phyloP scores from a whole-genome alignment of 2,888 invertebrate species.

The Hyles lineata region DNA sequence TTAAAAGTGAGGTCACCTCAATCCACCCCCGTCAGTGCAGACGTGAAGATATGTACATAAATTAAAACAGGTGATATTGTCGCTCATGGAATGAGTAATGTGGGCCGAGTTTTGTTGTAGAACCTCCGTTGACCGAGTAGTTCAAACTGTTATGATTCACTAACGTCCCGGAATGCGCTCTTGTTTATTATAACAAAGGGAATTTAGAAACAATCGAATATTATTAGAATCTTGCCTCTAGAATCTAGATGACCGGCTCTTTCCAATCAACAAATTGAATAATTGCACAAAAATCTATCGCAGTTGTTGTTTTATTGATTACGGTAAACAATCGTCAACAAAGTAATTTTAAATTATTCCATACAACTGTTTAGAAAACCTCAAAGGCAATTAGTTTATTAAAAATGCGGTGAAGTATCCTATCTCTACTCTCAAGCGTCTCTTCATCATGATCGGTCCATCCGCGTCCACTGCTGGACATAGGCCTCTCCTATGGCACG shows the following conservation, averaged over 20 bases:
- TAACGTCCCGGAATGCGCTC: neutral
- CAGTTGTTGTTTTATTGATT: too few species aligned
- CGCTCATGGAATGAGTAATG: constrained; percentile 15
- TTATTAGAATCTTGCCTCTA: neutral
- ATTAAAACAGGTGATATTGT: constrained; percentile 18
- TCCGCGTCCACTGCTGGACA: too few species aligned
- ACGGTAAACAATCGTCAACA: too few species aligned
- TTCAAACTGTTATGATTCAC: constrained; percentile 12
- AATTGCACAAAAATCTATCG: too few species aligned
- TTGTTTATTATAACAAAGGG: constrained; percentile 11
- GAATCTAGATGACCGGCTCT: neutral
- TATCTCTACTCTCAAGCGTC: too few species aligned
- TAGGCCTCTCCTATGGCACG: too few species aligned
- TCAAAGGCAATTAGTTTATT: too few species aligned
- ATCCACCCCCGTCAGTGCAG: constrained; percentile 5
- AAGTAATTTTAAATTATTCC: too few species aligned
- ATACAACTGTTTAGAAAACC: too few species aligned
- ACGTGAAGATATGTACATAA: constrained; percentile 27
- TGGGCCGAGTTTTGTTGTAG: constrained; percentile 11
- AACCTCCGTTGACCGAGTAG: neutral
- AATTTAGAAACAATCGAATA: neutral
- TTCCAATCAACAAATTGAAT: too few species aligned
- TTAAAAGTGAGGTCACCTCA: constrained; percentile 8
- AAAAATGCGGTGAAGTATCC: too few species aligned
- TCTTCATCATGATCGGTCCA: too few species aligned